Evolutionary conservation across 2,888 invertebrate species (phyloP).

Genomic region (Ochlodes sylvanus): DNA sequence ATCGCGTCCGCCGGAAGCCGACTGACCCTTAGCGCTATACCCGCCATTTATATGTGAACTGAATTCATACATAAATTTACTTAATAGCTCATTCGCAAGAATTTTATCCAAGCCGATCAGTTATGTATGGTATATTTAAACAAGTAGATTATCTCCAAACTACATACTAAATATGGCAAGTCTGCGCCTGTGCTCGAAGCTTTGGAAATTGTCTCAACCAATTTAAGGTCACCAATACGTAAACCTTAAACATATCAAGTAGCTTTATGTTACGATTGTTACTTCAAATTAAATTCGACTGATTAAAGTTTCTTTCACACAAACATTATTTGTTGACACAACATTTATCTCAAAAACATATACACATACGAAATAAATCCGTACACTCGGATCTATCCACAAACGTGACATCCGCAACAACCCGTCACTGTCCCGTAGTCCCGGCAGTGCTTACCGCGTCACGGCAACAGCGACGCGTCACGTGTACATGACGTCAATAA

Average conservation of each 20-base stretch:
- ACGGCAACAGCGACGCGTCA: conserved; percentile 41
- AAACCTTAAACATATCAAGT: too few species aligned
- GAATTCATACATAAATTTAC: conserved; percentile 24
- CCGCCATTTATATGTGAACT: conserved; percentile 16
- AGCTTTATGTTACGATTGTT: too few species aligned
- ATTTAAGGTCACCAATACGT: too few species aligned
- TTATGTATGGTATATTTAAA: neutral
- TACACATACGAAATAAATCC: neutral
- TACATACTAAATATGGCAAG: too few species aligned
- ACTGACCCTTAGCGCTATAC: conserved; percentile 43
- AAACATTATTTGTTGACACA: too few species aligned
- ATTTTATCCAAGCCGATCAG: neutral
- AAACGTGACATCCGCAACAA: conserved; percentile 21
- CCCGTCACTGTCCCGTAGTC: neutral
- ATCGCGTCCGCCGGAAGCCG: conserved; percentile 48
- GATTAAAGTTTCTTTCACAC: too few species aligned
- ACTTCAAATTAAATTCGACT: too few species aligned
- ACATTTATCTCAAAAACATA: too few species aligned
- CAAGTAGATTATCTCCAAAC: too few species aligned
- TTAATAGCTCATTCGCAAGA: conserved; percentile 1
- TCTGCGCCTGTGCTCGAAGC: too few species aligned
- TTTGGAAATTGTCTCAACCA: too few species aligned
- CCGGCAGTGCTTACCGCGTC: conserved; percentile 9
- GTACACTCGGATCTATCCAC: neutral
- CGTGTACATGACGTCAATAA: conserved; percentile 52